Evolutionary conservation across 2,888 invertebrate genomes (phyloP), one percentile per base, ranked within the genome.

Genomic region (Clanis bilineata): DNA sequence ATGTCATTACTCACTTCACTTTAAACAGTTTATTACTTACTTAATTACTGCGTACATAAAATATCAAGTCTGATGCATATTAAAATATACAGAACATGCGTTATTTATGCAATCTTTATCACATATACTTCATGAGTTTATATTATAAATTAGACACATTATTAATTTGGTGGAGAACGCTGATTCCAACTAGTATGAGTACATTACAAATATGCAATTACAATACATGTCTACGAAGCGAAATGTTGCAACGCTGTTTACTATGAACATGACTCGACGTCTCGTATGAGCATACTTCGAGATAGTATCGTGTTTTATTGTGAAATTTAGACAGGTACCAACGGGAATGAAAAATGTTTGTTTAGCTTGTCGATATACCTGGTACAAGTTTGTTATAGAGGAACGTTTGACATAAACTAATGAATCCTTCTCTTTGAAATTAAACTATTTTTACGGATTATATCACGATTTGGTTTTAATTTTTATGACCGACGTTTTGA

Each of bases 241-340:
- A 59, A 59, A 57, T 43, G 43, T 59, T 56, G 56, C 59, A 56
- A 59, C 23, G 36, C 32, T 28, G 15, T 38, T 59, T 59, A 59
- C 59, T 56, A 59, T 44, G 38, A 59, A 59, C 45, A 56, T 58
- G 58, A 58, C 38, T 58, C 57, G 57, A 22, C 57, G 39, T 58
- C 51, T 39, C 47, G 28, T 43, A 39, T 25, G 45, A 28, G 44
- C 58, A 39, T 51, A 47, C 47, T 39, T 58, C 25, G 39, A 18
- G 51, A 32, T 51, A 51, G 51, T 51, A 18, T 51, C 51, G 51
- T 51, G 28, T 25, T 51, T 58, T 45, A 58, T 58, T 51, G 47
- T 58, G 58, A 47, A 58, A 51, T 25, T 32, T 21, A 32, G 10
- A 32, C 51, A 51, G 51, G 51, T 28, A 32, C 15, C 3, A 18